These are phyloP conservation scores for Papilio protenor DNA, from an alignment of 2,888 invertebrate species.

Conservation along the genomic window DNA sequence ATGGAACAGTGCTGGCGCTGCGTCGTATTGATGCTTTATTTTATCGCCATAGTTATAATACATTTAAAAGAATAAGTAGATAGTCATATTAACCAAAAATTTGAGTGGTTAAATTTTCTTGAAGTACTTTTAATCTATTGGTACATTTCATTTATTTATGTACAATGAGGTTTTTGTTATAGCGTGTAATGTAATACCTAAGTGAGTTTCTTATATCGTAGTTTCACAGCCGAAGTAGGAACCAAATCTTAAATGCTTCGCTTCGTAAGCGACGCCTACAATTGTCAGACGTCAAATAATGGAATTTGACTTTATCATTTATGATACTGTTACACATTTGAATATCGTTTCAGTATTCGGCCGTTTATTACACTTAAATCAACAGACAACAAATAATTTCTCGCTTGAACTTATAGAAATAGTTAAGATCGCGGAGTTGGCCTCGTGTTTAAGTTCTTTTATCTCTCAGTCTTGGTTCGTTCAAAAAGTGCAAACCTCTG, in stretches of 20 bases:
- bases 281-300: too few species aligned
- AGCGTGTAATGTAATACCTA: not conserved
- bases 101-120: not conserved
- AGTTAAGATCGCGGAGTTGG: slow-evolving; percentile 38
- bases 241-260: too few species aligned
- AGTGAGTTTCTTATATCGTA: not conserved
- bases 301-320: too few species aligned
- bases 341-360: too few species aligned
- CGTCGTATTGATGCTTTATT: slow-evolving; percentile 34
- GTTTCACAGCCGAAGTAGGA: not conserved
- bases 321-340: too few species aligned
- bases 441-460: slow-evolving; percentile 71
- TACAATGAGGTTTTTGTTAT: not conserved
- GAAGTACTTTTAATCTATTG: not conserved
- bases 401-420: not conserved
- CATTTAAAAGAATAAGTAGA: slow-evolving; percentile 9
- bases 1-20: slow-evolving; percentile 18
- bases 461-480: slow-evolving; percentile 79
- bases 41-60: slow-evolving; percentile 28
- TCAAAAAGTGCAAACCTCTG: slow-evolving; percentile 82
- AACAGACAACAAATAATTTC: not conserved
- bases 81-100: not conserved
- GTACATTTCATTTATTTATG: too few species aligned
- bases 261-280: too few species aligned
- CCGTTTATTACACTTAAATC: not conserved